Conservation (phyloP, 1,140 invertebrate species). For the Conus ventricosus region DNA sequence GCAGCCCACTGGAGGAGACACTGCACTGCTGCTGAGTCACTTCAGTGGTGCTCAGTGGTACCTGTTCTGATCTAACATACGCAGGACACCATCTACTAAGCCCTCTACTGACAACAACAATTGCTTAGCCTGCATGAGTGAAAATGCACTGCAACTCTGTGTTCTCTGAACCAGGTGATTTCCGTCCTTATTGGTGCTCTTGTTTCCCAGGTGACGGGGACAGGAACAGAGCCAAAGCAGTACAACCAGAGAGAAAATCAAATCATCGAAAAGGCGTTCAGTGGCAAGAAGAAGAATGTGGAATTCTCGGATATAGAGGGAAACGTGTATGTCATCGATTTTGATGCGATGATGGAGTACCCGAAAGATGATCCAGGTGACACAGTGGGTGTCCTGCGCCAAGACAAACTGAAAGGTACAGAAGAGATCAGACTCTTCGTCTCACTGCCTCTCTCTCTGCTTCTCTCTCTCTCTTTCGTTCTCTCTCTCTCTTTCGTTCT, state of each 20-base stretch:
- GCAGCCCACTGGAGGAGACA: too few species aligned
- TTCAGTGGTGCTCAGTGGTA: too few species aligned
- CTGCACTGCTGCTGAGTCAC: too few species aligned
- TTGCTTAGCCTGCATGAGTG: too few species aligned
- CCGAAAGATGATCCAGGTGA: neutral
- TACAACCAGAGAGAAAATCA: conserved; percentile 13
- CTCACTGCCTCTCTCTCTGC: neutral
- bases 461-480: neutral
- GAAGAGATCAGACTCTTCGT: neutral
- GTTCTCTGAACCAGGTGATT: too few species aligned
- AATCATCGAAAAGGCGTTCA: conserved; percentile 23
- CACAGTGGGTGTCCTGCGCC: conserved; percentile 27
- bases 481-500: neutral
- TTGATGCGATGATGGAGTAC: conserved; percentile 30
- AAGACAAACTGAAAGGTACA: conserved; percentile 29
- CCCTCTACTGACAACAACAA: too few species aligned
- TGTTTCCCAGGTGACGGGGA: conserved; percentile 1
- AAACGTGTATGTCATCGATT: conserved; percentile 25
- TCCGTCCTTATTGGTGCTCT: too few species aligned
- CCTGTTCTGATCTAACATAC: too few species aligned
- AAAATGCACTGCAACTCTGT: too few species aligned
- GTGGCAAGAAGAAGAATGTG: conserved; percentile 9
- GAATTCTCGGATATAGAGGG: neutral
- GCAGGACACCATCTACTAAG: too few species aligned
- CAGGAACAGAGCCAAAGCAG: neutral